phyloP scores from a whole-genome alignment of 1,140 invertebrate genomes.

The Eueides isabella region DNA sequence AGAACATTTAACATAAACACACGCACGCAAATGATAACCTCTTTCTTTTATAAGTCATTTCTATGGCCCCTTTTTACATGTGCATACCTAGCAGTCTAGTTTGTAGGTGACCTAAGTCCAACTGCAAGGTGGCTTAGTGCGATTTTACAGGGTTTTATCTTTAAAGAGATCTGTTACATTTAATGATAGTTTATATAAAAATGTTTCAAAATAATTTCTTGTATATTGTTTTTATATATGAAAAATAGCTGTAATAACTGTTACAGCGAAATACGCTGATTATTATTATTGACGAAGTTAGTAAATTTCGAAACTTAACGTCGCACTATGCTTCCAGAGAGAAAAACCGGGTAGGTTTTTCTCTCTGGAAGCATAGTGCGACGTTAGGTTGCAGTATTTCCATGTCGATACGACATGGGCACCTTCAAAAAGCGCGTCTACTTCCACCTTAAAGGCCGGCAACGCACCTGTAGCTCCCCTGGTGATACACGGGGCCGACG shows the following conservation, averaged over 20 bases:
- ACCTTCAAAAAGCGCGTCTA: too few relatives aligned
- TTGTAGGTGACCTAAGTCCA: constrained; percentile 2
- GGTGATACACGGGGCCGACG: too few relatives aligned
- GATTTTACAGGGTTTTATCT: background rate
- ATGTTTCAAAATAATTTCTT: background rate
- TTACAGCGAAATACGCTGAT: too few relatives aligned
- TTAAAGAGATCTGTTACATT: background rate
- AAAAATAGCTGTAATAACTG: background rate
- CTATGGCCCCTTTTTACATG: background rate
- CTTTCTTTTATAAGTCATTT: constrained; percentile 11
- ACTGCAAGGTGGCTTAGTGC: background rate
- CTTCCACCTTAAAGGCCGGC: too few relatives aligned
- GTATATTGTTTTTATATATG: background rate
- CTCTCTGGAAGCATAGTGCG: too few relatives aligned
- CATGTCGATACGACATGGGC: too few relatives aligned
- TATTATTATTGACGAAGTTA: too few relatives aligned
- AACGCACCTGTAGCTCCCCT: too few relatives aligned
- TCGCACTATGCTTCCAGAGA: too few relatives aligned
- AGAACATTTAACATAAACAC: constrained; percentile 10
- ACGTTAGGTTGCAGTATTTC: too few relatives aligned
- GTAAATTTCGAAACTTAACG: too few relatives aligned
- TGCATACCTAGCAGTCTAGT: background rate
- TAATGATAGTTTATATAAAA: background rate
- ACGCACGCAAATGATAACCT: constrained; percentile 13
- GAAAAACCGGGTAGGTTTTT: too few relatives aligned